Evolutionary conservation across 2,797 vertebrate species (phyloP).

Genomic region (Pangasius krempfi): DNA sequence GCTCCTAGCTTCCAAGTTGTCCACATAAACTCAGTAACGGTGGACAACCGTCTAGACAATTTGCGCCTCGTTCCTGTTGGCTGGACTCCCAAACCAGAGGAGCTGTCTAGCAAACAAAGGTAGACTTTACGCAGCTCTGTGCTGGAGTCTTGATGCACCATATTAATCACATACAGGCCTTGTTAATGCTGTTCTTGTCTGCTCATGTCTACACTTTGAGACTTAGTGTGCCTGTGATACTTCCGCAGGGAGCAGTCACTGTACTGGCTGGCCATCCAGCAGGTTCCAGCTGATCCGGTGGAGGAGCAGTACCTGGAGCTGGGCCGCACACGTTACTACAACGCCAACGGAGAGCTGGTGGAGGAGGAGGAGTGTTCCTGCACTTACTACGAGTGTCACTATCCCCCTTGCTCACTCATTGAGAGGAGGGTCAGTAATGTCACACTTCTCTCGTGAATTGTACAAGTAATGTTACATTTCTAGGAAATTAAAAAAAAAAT

Average conservation of each 20-base stretch:
- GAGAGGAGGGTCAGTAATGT: constrained; percentile 88
- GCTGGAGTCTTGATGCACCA: background rate
- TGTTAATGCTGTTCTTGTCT: background rate
- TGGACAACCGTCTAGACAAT: constrained; percentile 97
- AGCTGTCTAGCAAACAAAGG: constrained; percentile 97
- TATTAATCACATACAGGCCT: background rate
- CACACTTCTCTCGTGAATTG: background rate
- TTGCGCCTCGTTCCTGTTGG: constrained; percentile 90
- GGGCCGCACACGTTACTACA: constrained; percentile 95
- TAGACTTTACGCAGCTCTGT: constrained; percentile 50
- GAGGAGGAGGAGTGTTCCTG: constrained; percentile 98
- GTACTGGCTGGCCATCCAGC: constrained; percentile 98
- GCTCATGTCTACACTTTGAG: background rate
- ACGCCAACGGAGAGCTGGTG: constrained; percentile 96
- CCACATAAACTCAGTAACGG: constrained; percentile 94
- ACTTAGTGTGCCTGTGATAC: background rate
- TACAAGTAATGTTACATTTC: background rate
- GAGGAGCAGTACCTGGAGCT: constrained; percentile 97
- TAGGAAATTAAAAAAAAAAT: background rate
- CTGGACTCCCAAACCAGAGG: constrained; percentile 92
- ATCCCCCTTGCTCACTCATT: constrained; percentile 96
- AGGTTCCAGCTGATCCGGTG: constrained; percentile 95
- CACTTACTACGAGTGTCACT: constrained; percentile 98
- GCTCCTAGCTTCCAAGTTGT: constrained; percentile 96
- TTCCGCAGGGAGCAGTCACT: constrained; percentile 91